A percentile compares a stretch with the other conserved stretches of the same genome.
Conservation (phyloP, 2,113 vertebrate species). For the Colossoma macropomum region DNA sequence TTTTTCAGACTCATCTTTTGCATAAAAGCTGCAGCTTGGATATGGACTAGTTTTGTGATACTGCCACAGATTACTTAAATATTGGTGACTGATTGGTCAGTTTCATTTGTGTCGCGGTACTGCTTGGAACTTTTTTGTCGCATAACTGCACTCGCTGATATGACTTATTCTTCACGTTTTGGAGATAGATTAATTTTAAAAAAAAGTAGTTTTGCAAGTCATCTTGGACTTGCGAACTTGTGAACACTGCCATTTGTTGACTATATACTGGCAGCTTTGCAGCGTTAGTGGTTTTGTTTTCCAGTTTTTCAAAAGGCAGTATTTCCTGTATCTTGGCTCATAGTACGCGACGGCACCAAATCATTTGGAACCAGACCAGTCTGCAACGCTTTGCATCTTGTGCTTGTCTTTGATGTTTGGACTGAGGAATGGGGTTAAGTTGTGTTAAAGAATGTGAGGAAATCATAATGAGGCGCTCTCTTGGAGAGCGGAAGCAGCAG, state of each 20-base stretch:
- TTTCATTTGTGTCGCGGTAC: background rate
- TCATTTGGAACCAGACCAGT: conserved; percentile 18
- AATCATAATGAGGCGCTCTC: conserved; percentile 78
- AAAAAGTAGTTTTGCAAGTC: background rate
- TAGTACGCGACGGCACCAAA: conserved; percentile 22
- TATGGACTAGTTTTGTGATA: conserved; percentile 24
- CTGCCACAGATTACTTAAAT: conserved; percentile 5
- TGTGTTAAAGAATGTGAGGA: conserved; percentile 75
- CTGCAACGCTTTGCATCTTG: conserved; percentile 25
- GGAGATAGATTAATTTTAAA: background rate
- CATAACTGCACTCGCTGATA: background rate
- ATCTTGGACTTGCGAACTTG: background rate
- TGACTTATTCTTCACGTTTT: background rate
- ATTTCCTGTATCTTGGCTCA: conserved; percentile 23
- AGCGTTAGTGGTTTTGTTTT: background rate
- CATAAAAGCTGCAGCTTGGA: conserved; percentile 1
- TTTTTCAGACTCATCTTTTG: conserved; percentile 28
- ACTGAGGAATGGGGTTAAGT: conserved; percentile 71
- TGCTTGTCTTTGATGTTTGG: conserved; percentile 71
- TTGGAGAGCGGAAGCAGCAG: conserved; percentile 83
- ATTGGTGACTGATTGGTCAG: background rate
- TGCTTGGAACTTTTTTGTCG: background rate
- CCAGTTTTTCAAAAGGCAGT: background rate
- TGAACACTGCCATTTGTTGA: background rate
- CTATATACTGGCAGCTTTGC: background rate